Evolutionary conservation across 2,797 vertebrate genomes (phyloP).

Genomic region (Eulemur albifrons): DNA sequence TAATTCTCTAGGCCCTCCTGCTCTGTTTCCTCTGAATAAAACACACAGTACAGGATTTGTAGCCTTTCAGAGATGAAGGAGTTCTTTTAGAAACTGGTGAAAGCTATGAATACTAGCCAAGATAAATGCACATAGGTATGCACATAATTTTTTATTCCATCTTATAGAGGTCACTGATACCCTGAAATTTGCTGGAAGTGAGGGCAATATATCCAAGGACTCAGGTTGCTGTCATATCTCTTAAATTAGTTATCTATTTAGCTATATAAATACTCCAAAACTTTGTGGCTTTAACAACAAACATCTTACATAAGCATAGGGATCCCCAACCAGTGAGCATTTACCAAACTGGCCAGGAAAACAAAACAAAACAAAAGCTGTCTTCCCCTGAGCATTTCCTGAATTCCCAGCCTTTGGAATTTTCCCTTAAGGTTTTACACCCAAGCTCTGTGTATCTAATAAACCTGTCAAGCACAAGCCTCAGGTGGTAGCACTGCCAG

Average conservation of each 20-base stretch:
- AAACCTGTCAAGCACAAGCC: conserved; percentile 21
- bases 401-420: conserved; percentile 43
- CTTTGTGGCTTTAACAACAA: not conserved
- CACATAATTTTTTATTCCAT: not conserved
- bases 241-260: not conserved
- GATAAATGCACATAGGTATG: not conserved
- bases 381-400: not conserved
- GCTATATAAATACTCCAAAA: not conserved
- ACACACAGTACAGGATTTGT: not conserved
- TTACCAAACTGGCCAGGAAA: not conserved
- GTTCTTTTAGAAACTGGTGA: conserved; percentile 12
- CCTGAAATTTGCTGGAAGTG: not conserved
- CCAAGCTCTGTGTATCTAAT: conserved; percentile 19
- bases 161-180: not conserved
- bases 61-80: conserved; percentile 1
- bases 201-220: not conserved
- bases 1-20: not conserved
- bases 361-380: not conserved
- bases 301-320: not conserved
- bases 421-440: conserved; percentile 36
- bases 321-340: conserved; percentile 29
- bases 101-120: conserved; percentile 19
- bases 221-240: not conserved
- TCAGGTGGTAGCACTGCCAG: not conserved
- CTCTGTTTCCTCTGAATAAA: conserved; percentile 28